Base-by-base conservation (phyloP, 2,888 invertebrate species). In the Luffia ferchaultella region DNA sequence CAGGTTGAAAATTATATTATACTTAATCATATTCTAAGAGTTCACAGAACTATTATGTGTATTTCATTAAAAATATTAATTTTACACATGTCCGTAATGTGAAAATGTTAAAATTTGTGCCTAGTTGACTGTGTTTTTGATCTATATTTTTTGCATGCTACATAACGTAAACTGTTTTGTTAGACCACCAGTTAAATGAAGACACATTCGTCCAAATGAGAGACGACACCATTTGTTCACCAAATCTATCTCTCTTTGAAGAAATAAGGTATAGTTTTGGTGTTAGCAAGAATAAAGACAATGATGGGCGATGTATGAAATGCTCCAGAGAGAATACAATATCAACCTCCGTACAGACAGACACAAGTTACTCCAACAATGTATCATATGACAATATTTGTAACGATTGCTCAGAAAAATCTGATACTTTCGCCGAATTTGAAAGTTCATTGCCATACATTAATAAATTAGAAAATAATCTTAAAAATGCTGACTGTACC, bases 161-260 rank as follows among this genome's bases (percentile, higher is more conserved):
- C 12, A 12, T 30, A 30, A 30, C 30, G 30, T 30, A 30, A 18
- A 19, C 16, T 16, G 3, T 16, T 43, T 42, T 20, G 30, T 16
- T 67, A 80, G 80, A 78, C 60, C 70, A 68, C 52, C 61, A 75
- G 51, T 64, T 79, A 64, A 75, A 76, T 59, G 80, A 82, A 56
- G 79, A 80, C 16, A 73, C 78, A 0, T 80, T 82, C 56, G 40
- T 68, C 43, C 74, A 66, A 51, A 70, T 68, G 3, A 58, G 80
- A 5, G 68, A 63, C 54, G 79, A 76, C 49, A 76, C 77, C 50
- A 15, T 20, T 12, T 71, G 79, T 0, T 52, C 61, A 1, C 78
- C 80, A 0, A 79, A 80, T 59, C 58, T 82, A 55, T 80, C 82
- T 0, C 58, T 83, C 0, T 82, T 73, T 54, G 80, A 83, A 59